Base-by-base conservation (phyloP, 2,797 vertebrate species). In the Neosilurus hyrtlii region DNA sequence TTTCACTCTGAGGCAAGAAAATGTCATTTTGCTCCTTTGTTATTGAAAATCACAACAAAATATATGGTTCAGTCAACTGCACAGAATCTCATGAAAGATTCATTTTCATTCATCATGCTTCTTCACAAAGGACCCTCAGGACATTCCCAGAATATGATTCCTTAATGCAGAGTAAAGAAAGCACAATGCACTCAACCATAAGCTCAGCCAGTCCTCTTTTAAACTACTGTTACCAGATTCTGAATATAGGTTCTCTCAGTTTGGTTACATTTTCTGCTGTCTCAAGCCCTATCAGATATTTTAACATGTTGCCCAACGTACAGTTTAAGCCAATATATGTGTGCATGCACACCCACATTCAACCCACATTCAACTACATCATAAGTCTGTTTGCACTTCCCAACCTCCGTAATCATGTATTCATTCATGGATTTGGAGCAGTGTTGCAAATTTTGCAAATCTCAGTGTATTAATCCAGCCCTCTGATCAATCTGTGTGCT, bases 21-120 rank as follows among this genome's bases (percentile, higher is more conserved):
- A 87, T 88, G 87, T 88, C 87, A 87, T 86, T 87, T 85, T 88
- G 87, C 86, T 84, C 80, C 82, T 87, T 88, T 88, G 84, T 88
- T 88, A 87, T 86, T 88, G 81, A 86, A 88, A 87, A 88, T 88
- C 86, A 87, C 87, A 87, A 87, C 86, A 88, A 88, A 88, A 88
- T 88, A 83, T 87, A 88, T 87, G 87, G 84, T 86, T 79, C 87
- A 88, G 86, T 87, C 86, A 86, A 88, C 87, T 84, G 83, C 74
- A 30, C 84, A 59, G 86, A 87, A 88, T 88, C 87, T 88, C 86
- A 88, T 88, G 87, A 88, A 88, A 88, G 87, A 87, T 87, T 87
- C 83, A 88, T 88, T 88, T 87, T 81, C 86, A 88, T 88, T 88
- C 84, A 84, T 88, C 86, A 87, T 88, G 86, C 82, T 84, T 88